Evolutionary conservation across 2,113 vertebrate genomes (phyloP), one percentile per base, ranked within the genome.

Genomic region (Trinectes maculatus): DNA sequence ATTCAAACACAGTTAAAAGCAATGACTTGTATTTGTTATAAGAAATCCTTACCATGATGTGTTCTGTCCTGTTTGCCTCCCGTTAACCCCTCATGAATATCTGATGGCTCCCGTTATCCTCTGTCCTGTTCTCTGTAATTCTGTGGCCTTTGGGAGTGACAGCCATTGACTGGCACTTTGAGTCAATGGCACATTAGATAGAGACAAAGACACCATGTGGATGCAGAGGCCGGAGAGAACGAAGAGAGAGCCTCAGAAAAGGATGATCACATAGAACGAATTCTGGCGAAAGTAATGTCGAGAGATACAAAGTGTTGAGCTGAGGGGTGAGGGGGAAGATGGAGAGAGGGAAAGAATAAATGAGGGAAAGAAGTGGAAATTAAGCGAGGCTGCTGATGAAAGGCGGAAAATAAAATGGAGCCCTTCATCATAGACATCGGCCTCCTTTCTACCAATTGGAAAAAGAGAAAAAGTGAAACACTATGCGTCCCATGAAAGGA

Each of bases 131-230:
- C 24, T 25, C 21, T 29, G 26, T 70, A 48, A 62, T 48, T 58
- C 34, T 54, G 10, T 52, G 64, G 65, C 73, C 76, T 71, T 54
- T 53, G 39, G 60, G 60, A 58, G 5, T 29, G 15, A 42, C 26
- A 24, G 28, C 56, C 64, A 71, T 65, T 82, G 79, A 82, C 61
- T 24, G 42, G 49, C 3, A 21, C 54, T 56, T 59, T 24, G 61
- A 68, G 68, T 84, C 79, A 82, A 84, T 74, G 65, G 76, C 66
- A 80, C 64, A 62, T 71, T 74, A 69, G 61, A 72, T 55, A 25
- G 13, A 51, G 47, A 87, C 65, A 87, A 82, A 85, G 79, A 68
- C 42, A 19, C 48, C 77, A 58, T 55, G 77, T 34, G 37, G 63
- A 72, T 24, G 7, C 43, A 34, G 60, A 75, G 52, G 70, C 48